Conservation (phyloP, 2,797 vertebrate genomes). For the Melopsittacus undulatus region DNA sequence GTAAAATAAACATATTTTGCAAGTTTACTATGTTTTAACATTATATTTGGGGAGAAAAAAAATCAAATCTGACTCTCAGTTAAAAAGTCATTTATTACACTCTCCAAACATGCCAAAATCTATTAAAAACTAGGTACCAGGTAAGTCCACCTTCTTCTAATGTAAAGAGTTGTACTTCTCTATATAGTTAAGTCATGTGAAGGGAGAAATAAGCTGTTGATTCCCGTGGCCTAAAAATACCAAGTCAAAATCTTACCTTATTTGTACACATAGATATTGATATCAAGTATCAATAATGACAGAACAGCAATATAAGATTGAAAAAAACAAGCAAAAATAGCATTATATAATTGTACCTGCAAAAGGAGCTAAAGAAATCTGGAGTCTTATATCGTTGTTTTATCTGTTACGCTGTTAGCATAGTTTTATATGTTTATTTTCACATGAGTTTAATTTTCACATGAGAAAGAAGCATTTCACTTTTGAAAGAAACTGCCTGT, state of each 20-base stretch:
- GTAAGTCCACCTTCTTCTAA: neutral
- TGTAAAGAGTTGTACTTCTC: neutral
- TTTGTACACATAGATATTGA: neutral
- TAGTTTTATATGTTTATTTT: neutral
- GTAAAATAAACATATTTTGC: neutral
- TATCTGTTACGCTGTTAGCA: neutral
- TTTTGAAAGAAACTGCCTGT: neutral
- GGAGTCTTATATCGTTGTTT: neutral
- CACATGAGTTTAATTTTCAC: neutral
- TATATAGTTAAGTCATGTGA: neutral
- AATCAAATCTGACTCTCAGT: neutral
- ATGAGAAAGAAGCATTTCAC: neutral
- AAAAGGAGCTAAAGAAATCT: neutral
- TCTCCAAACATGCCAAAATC: neutral
- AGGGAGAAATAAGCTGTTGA: neutral
- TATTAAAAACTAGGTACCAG: neutral
- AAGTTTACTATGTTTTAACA: neutral
- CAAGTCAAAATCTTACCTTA: neutral
- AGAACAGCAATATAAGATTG: neutral
- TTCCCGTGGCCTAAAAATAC: neutral
- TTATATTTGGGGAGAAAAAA: rapidly evolving
- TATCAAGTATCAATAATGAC: neutral
- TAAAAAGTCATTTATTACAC: neutral
- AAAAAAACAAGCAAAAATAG: neutral
- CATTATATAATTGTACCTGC: neutral